A percentile compares a stretch with the other conserved stretches of the same genome.
These are phyloP conservation scores for Fukomys damarensis DNA, from an alignment of 2,113 vertebrate species.

Conservation along the genomic window DNA sequence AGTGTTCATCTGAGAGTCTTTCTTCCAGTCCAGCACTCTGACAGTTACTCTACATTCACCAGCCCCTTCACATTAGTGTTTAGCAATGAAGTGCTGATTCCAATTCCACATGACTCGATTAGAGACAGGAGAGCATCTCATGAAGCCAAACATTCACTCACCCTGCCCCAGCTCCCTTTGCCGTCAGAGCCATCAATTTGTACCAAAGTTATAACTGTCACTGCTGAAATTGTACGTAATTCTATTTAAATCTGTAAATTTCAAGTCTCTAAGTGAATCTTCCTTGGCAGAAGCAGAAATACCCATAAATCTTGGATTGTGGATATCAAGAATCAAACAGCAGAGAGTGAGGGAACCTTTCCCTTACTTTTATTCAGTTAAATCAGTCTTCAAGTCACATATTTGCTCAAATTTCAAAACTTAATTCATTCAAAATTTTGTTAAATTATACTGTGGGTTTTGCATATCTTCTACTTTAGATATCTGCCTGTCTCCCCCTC, in stretches of 20 bases:
- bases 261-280: not conserved
- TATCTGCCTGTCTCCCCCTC: not conserved
- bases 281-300: not conserved
- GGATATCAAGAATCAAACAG: not conserved
- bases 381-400: not conserved
- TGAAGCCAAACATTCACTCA: not conserved
- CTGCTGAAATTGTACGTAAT: not conserved
- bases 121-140: not conserved
- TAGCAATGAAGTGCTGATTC: not conserved
- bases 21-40: not conserved
- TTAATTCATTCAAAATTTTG: not conserved
- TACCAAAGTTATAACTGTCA: not conserved
- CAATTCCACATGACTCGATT: not conserved
- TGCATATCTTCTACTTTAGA: not conserved
- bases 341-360: not conserved
- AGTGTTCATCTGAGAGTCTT: not conserved
- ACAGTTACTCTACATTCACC: accelerated
- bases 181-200: not conserved
- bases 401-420: conserved; percentile 24
- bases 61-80: not conserved
- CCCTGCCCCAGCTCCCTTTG: not conserved
- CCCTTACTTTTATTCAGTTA: not conserved
- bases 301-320: not conserved
- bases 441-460: not conserved
- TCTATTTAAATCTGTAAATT: conserved; percentile 5